Evolutionary conservation across 2,888 invertebrate species (phyloP), one percentile per base, ranked within the genome.

Genomic region (Tetrapedia diversipes): DNA sequence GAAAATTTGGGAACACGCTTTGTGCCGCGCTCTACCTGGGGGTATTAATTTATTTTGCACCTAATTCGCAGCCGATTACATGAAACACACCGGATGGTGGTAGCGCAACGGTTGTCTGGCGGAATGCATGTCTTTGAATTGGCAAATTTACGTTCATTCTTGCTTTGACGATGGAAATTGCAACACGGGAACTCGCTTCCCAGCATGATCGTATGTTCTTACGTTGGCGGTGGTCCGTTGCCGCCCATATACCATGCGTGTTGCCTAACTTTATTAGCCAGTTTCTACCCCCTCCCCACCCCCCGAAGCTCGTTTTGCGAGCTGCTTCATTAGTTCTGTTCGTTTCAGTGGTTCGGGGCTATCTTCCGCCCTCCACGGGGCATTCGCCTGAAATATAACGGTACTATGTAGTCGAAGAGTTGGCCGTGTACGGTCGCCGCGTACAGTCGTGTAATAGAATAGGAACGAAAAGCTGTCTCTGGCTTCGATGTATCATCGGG

Each of bases 321-420:
- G 54, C 56, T 54, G 79, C 69, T 70, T 78, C 79, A 79, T 79
- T 79, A 74, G 64, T 74, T 74, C 74, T 63, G 65, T 79, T 79
- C 79, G 66, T 79, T 79, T n/a, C n/a, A 74, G 61, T 51, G 61
- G 68, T 65, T 72, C 67, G 14, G 24, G 16, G 45, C 61, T 71
- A 57, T 77, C 70, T 66, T 57, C 66, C 45, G 34, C 45, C 49
- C 57, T 63, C 56, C 71, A 39, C 24, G 4, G 60, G 39, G 45
- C 29, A 53, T 41, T 64, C 59, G 24, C 47, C 39, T 61, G 41
- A 68, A n/a, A n/a, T n/a, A 77, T 79, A 69, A 79, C 27, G 74
- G 74, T 63, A 65, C 63, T 19, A 34, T 39, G 29, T 54, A 64
- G 41, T 49, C 51, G n/a, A n/a, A n/a, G n/a, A n/a, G n/a, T n/a